Evolutionary conservation across 1,140 invertebrate species (phyloP).

Genomic region (Pentalonia nigronervosa): DNA sequence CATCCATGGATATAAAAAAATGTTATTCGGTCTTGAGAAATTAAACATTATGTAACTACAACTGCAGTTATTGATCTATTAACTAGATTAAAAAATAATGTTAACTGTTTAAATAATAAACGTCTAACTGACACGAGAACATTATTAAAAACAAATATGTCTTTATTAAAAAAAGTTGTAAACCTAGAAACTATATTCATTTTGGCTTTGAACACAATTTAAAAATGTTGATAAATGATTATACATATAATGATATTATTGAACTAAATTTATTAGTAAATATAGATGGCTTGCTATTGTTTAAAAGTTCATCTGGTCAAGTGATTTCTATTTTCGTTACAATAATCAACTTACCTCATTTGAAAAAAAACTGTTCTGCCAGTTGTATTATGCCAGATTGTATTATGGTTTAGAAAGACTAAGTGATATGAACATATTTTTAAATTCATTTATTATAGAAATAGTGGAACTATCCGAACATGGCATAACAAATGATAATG

Average conservation of each 20-base stretch:
- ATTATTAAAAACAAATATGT: constrained; percentile 23
- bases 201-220: not conserved
- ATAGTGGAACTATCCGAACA: not conserved
- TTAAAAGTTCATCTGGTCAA: constrained; percentile 58
- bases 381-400: constrained; percentile 60
- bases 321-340: constrained; percentile 61
- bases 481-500: no score
- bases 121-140: not conserved
- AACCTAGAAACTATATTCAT: constrained; percentile 21
- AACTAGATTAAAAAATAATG: constrained; percentile 20
- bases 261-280: constrained; percentile 48
- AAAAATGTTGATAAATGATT: not conserved
- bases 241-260: not conserved
- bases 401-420: constrained; percentile 61
- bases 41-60: not conserved
- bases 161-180: not conserved
- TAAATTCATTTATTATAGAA: constrained; percentile 60
- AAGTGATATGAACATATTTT: constrained; percentile 58
- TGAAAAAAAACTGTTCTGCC: constrained; percentile 57
- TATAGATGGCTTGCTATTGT: constrained; percentile 60
- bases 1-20: no score
- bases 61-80: constrained; percentile 27
- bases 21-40: not conserved
- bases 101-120: constrained; percentile 12
- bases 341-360: constrained; percentile 39